Evolutionary conservation across 2,888 invertebrate genomes (phyloP).

Genomic region (Meteorus cinctellus): DNA sequence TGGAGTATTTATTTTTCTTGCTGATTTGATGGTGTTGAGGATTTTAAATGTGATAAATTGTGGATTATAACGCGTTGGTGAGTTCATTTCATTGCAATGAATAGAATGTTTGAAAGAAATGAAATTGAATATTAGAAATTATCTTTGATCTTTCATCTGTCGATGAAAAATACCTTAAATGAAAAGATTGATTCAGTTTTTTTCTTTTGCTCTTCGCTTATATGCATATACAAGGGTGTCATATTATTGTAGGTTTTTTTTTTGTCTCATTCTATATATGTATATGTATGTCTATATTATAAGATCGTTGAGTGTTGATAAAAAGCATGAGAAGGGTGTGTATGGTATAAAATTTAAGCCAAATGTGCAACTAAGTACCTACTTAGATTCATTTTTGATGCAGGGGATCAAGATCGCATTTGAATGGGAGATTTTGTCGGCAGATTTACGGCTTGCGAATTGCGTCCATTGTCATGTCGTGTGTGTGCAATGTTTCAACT

Average conservation of each 20-base stretch:
- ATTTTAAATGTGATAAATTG: too few species aligned
- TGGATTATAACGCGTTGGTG: too few species aligned
- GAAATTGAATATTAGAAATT: too few species aligned
- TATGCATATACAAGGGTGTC: constrained; percentile 24
- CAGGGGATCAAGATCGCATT: constrained; percentile 66
- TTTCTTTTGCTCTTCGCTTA: constrained; percentile 38
- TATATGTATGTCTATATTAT: constrained; percentile 8
- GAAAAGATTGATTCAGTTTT: background rate
- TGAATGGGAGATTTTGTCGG: constrained; percentile 69
- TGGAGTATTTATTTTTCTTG: too few species aligned
- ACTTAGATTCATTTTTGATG: constrained; percentile 67
- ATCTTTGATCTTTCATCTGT: too few species aligned
- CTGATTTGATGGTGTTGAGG: too few species aligned
- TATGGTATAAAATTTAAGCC: constrained; percentile 64
- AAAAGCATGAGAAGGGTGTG: constrained; percentile 41
- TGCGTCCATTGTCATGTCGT: constrained; percentile 44
- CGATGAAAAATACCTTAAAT: too few species aligned
- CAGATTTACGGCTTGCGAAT: constrained; percentile 55
- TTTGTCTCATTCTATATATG: background rate
- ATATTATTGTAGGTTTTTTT: constrained; percentile 1
- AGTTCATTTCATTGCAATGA: too few species aligned
- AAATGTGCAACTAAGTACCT: constrained; percentile 73
- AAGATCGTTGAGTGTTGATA: constrained; percentile 41
- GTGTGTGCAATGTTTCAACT: constrained; percentile 66
- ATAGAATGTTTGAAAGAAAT: constrained; percentile 52